Percentiles rank a stretch among this genome's conserved stretches.
phyloP scores from a whole-genome alignment of 1,140 invertebrate genomes.

The Meloidogyne floridensis region DNA sequence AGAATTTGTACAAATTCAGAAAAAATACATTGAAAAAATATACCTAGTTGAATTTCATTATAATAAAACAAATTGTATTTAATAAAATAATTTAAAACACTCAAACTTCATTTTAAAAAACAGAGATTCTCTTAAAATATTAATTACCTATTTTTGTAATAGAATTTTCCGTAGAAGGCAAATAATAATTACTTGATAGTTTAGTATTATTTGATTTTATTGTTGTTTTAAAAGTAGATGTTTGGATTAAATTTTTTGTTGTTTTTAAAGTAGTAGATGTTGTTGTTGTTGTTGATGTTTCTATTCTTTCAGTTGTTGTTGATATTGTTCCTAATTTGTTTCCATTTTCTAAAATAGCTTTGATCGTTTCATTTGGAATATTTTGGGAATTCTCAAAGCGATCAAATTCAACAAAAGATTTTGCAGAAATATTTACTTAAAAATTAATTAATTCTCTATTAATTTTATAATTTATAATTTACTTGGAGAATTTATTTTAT shows the following conservation, averaged over 20 bases:
- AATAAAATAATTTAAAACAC: too few species aligned
- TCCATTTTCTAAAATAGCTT: background rate
- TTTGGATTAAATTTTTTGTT: background rate
- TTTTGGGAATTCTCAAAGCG: background rate
- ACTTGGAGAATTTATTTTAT: background rate
- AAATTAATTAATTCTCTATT: too few species aligned
- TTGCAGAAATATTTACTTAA: background rate
- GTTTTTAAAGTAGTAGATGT: background rate
- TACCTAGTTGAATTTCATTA: too few species aligned
- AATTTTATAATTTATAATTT: too few species aligned
- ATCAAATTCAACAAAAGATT: background rate
- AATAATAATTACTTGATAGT: too few species aligned
- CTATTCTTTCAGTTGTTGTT: background rate
- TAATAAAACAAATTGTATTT: too few species aligned
- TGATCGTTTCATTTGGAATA: background rate
- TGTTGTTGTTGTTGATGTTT: background rate
- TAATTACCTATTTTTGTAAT: background rate
- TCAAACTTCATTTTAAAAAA: too few species aligned
- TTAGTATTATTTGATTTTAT: too few species aligned
- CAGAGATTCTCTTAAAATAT: background rate
- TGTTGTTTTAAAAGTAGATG: background rate
- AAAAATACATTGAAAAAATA: too few species aligned
- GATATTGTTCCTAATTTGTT: background rate
- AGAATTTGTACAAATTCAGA: too few species aligned
- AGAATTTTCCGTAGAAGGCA: too few species aligned